Evolutionary conservation across 1,140 invertebrate species (phyloP).

Genomic region (Drosophila ercepeae): DNA sequence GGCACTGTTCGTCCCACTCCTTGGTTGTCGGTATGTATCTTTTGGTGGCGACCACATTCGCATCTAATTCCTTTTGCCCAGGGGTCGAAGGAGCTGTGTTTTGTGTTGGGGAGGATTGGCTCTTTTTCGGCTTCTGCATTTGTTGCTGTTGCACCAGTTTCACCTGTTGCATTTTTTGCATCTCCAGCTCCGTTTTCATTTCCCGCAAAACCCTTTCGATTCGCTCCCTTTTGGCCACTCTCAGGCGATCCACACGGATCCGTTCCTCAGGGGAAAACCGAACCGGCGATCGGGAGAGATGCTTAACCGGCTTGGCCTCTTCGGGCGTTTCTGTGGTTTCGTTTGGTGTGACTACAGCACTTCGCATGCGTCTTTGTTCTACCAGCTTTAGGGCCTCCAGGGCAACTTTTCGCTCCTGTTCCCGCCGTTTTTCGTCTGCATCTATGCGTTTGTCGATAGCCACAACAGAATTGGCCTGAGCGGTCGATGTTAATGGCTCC

Average conservation of each 20-base stretch:
- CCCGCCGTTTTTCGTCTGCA: conserved; percentile 46
- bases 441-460: background rate
- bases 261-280: conserved; percentile 43
- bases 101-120: background rate
- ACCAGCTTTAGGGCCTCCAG: conserved; percentile 56
- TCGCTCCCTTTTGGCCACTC: conserved; percentile 34
- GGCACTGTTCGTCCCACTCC: conserved; percentile 64
- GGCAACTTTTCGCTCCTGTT: conserved; percentile 55
- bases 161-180: background rate
- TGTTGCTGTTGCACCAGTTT: background rate
- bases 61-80: background rate
- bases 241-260: conserved; percentile 38
- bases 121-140: background rate
- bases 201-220: conserved; percentile 60
- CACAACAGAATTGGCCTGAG: background rate
- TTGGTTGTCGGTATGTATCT: conserved; percentile 66
- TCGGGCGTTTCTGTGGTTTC: background rate
- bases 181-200: conserved; percentile 33
- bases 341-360: background rate
- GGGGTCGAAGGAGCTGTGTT: background rate
- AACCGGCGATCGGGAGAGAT: conserved; percentile 44
- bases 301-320: conserved; percentile 4
- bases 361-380: conserved; percentile 58
- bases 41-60: background rate
- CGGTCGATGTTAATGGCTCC: background rate